phyloP scores from a whole-genome alignment of 2,888 invertebrate genomes.

The Nebria salina region DNA sequence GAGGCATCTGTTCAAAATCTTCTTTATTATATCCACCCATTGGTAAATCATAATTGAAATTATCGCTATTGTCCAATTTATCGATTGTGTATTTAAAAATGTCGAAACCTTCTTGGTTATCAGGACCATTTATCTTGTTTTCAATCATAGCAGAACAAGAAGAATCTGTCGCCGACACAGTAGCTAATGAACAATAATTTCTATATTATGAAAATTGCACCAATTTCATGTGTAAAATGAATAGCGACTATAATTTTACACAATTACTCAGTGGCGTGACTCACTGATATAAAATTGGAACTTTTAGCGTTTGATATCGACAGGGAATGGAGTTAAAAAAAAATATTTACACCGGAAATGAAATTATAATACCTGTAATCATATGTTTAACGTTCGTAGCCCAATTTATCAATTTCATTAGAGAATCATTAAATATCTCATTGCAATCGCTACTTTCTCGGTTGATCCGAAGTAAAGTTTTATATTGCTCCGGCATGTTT shows the following conservation, averaged over 20 bases:
- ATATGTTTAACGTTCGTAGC: constrained; percentile 22
- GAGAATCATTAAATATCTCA: constrained; percentile 20
- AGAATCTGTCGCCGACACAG: constrained; percentile 12
- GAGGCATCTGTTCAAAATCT: constrained; percentile 5
- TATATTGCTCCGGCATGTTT: constrained; percentile 18
- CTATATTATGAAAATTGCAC: background rate
- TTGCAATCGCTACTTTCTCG: constrained; percentile 15
- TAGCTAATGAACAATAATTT: constrained; percentile 18
- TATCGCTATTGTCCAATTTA: constrained; percentile 13
- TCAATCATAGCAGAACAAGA: constrained; percentile 18
- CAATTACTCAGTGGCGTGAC: too few relatives aligned
- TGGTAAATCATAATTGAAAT: background rate
- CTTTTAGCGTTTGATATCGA: too few relatives aligned
- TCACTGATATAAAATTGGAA: too few relatives aligned
- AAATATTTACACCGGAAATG: background rate
- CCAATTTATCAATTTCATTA: constrained; percentile 28
- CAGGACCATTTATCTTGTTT: background rate
- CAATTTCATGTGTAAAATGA: too few relatives aligned
- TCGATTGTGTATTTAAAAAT: constrained; percentile 6
- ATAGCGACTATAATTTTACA: too few relatives aligned
- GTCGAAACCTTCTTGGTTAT: background rate
- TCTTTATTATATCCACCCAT: background rate
- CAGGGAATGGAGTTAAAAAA: background rate
- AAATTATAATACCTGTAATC: constrained; percentile 32
- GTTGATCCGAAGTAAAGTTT: constrained; percentile 29